phyloP scores from a whole-genome alignment of 2,113 vertebrate genomes.

The Pogona vitticeps region DNA sequence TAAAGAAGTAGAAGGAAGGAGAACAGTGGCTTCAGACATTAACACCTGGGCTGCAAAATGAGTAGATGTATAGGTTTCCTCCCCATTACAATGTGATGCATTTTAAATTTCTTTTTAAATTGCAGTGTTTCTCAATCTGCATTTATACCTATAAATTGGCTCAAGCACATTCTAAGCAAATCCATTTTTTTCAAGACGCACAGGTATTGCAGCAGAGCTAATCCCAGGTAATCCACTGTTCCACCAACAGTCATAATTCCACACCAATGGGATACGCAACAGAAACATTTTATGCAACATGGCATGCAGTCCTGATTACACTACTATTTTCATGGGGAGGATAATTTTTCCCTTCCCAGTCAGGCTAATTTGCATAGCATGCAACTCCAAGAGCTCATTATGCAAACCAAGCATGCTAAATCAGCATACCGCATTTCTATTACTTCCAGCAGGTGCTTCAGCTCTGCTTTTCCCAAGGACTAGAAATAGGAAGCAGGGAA shows the following conservation, averaged over 20 bases:
- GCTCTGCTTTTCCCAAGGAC: background rate
- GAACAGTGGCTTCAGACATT: background rate
- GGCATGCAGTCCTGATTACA: background rate
- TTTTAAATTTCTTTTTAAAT: background rate
- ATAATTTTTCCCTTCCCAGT: background rate
- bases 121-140: background rate
- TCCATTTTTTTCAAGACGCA: background rate
- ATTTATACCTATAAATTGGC: background rate
- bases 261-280: background rate
- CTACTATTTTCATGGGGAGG: constrained; percentile 5
- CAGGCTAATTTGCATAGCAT: background rate
- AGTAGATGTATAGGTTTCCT: background rate
- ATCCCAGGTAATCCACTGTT: background rate
- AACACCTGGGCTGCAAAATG: background rate
- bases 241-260: background rate
- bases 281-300: background rate
- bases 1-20: background rate
- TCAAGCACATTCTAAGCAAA: background rate
- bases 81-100: background rate
- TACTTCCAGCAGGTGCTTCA: constrained; percentile 23
- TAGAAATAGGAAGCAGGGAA: background rate
- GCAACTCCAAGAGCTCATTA: background rate
- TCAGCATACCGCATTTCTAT: background rate
- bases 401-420: constrained; percentile 5
- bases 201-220: background rate